Percentiles rank a stretch among this genome's conserved stretches.
phyloP scores from a whole-genome alignment of 2,797 vertebrate genomes.

The Tapera naevia region DNA sequence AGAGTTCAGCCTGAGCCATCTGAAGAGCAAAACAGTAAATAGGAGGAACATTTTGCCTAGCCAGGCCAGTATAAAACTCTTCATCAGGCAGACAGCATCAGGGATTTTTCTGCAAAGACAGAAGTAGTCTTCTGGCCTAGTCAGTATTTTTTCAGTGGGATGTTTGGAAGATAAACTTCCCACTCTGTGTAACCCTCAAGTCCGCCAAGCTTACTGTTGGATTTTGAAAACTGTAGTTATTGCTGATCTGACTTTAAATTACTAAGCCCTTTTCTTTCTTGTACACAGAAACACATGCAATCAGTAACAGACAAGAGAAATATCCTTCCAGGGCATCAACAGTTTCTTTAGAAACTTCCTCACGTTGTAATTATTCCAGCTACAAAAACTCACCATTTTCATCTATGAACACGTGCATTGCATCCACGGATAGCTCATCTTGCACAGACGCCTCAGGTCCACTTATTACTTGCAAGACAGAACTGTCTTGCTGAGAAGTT shows the following conservation, averaged over 20 bases:
- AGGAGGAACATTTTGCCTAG: background rate
- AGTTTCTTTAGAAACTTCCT: background rate
- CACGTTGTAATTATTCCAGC: background rate
- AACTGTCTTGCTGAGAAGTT: conserved; percentile 95
- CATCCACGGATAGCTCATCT: conserved; percentile 77
- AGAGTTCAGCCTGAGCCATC: background rate
- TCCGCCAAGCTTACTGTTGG: background rate
- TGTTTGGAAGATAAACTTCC: background rate
- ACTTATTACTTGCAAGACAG: conserved; percentile 96
- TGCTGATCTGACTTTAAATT: background rate
- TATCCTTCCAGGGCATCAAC: background rate
- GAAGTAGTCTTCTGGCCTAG: background rate
- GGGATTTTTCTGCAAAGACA: background rate
- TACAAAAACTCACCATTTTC: conserved; percentile 73
- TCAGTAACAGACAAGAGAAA: background rate
- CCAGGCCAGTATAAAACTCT: background rate
- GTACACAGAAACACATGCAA: background rate
- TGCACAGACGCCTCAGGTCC: conserved; percentile 89
- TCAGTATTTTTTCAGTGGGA: background rate
- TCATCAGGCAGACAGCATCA: background rate
- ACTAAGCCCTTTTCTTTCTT: background rate
- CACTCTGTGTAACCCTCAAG: background rate
- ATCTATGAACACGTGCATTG: conserved; percentile 80
- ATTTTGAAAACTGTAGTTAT: background rate
- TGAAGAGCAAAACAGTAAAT: background rate